Evolutionary conservation across 1,140 invertebrate genomes (phyloP), one percentile per base, ranked within the genome.

Genomic region (Anoplolepis gracilipes): DNA sequence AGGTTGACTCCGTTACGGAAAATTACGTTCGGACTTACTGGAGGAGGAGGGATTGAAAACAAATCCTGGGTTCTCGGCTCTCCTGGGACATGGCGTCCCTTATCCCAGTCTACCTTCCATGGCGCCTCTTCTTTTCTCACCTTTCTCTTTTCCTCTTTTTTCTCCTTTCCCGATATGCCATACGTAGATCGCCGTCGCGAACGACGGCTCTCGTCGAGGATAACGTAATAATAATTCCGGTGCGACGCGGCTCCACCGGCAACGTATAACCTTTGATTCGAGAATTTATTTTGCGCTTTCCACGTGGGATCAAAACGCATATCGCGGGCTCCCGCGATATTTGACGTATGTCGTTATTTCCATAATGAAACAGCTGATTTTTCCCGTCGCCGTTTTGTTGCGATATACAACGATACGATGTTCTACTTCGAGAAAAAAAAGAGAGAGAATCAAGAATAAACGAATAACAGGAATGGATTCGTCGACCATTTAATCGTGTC

Each of bases 21-120:
- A 89, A 81, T 64, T 82, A 88, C 75, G 72, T 88, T 90, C 72
- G 65, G 73, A 55, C 61, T 65, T 73, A 62, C 22, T 13, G 11
- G 25, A 28, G 75, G 53, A 65, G 62, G 22, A 64, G 59, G 42
- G 77, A 78, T 81, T 53, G 87, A 85, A 90, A 89, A 89, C 88
- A 90, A 90, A 90, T 90, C 88, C 73, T 10, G 73, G 78, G 55
- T 75, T 89, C 73, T 62, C 85, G 67, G 57, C 55, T 86, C 88
- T 85, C 88, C n/a, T 70, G 88, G 85, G 88, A 88, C 46, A 36
- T 1, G 46, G 13, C 69, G 53, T 89, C 79, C 78, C 85, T 76
- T 88, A 84, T 67, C 36, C 53, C 19, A 1, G 33, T 33, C 64
- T 33, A 16, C 53, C 30, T 33, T 70, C 28, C 28, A 25, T 33